Evolutionary conservation across 2,113 vertebrate genomes (phyloP).

Genomic region (Poeciliopsis retropinna): DNA sequence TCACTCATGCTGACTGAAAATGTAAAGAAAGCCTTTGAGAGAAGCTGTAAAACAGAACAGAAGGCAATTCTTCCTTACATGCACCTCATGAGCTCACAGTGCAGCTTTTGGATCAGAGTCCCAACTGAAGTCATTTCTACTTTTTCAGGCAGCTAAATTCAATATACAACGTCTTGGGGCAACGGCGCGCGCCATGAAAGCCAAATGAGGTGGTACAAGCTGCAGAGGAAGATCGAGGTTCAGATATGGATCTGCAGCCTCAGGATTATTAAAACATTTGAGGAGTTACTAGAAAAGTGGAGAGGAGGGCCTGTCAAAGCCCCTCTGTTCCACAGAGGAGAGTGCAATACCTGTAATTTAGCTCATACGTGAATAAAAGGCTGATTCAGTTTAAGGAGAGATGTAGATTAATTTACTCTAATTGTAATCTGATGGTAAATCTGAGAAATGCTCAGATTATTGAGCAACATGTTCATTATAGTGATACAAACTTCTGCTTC

Average conservation of each 20-base stretch:
- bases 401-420: background rate
- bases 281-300: background rate
- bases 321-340: constrained; percentile 42
- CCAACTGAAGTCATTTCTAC: constrained; percentile 33
- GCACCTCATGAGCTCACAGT: constrained; percentile 26
- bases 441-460: too few relatives aligned
- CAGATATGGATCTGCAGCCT: constrained; percentile 44
- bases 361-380: background rate
- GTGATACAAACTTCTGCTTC: background rate
- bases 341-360: constrained; percentile 39
- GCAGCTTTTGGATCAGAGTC: constrained; percentile 32
- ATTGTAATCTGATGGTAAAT: background rate
- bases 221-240: constrained; percentile 20
- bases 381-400: background rate
- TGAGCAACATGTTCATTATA: background rate
- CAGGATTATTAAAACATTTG: constrained; percentile 36
- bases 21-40: constrained; percentile 37
- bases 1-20: constrained; percentile 15
- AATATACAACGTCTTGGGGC: constrained; percentile 34
- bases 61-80: constrained; percentile 17
- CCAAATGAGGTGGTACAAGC: constrained; percentile 49
- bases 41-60: constrained; percentile 12
- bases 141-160: constrained; percentile 45
- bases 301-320: constrained; percentile 21
- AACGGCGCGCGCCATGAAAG: constrained; percentile 43